Base-by-base conservation (phyloP, 2,888 invertebrate genomes). In the Microchrysa polita region DNA sequence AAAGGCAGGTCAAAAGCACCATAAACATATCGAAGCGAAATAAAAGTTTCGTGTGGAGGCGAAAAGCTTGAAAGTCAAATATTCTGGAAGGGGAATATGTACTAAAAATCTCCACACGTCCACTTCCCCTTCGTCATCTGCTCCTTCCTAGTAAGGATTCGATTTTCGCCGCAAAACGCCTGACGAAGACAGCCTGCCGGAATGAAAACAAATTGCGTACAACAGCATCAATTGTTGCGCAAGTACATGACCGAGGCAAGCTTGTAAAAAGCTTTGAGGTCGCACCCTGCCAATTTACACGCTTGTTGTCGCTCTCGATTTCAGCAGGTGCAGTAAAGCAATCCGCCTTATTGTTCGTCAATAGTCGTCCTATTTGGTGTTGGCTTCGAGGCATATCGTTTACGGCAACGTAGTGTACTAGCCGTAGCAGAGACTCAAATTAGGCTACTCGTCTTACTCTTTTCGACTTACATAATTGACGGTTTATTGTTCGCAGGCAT, bases 391-490 rank as follows among this genome's bases (percentile, higher is more conserved):
- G 20, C 61, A 18, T n/a, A n/a, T 14, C 23, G 22, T 12, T 12
- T 4, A 48, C 48, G 59, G 27, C 22, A 23, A 59, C n/a, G 23
- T n/a, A n/a, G n/a, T n/a, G n/a, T n/a, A n/a, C n/a, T n/a, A n/a
- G n/a, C n/a, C n/a, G n/a, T n/a, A n/a, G n/a, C n/a, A 22, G 52
- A 22, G 20, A 34, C 53, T 27, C 27, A 23, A 67, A 67, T 67
- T 53, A 67, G 67, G 67, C 67, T 67, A 53, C 67, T 59, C 14
- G 67, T 27, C 18, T 42, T 34, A 67, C 67, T 52, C n/a, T n/a
- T 44, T 67, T 23, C 61, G 53, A 52, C 67, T 67, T 67, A 67
- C 67, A 67, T 67, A 67, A 67, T 67, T 67, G 67, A 44, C 67
- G 67, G 67, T 67, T 67, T 67, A 67, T 48, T 67, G 67, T 53